phyloP scores from a whole-genome alignment of 1,140 invertebrate species.

The Hirudo medicinalis region DNA sequence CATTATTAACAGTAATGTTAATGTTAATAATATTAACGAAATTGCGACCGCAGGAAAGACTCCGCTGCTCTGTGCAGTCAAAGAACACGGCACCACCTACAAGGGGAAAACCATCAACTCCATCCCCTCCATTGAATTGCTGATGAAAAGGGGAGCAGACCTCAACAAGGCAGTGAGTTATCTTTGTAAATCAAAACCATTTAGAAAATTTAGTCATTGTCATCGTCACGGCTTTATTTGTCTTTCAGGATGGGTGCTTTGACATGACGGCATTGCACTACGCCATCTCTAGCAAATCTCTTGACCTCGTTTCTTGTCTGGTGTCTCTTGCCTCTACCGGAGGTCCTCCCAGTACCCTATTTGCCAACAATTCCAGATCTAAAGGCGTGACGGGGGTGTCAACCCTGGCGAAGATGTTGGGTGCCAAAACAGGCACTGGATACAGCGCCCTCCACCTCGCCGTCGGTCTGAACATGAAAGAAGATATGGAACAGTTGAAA shows the following conservation, averaged over 20 bases:
- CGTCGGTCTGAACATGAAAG: conserved; percentile 5
- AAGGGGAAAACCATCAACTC: conserved; percentile 4
- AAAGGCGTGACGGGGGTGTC: not conserved
- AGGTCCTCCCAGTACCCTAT: not conserved
- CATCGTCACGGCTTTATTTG: not conserved
- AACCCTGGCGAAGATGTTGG: conserved; percentile 1
- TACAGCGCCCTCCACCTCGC: conserved; percentile 16
- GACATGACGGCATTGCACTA: conserved; percentile 18
- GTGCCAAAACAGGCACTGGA: conserved; percentile 14
- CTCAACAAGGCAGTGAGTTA: conserved; percentile 12
- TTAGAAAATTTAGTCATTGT: not conserved
- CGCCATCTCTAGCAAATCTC: not conserved
- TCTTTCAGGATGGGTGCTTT: conserved; percentile 5
- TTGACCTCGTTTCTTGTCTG: not conserved
- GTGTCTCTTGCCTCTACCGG: not conserved
- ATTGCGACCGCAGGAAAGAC: conserved; percentile 3
- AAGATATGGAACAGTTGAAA: conserved; percentile 10
- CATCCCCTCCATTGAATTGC: not conserved
- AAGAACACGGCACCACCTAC: not conserved
- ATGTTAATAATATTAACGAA: not conserved
- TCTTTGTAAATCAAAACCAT: not conserved
- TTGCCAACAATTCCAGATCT: too few species aligned
- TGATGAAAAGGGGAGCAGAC: conserved; percentile 8
- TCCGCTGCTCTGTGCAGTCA: conserved; percentile 11
- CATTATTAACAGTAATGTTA: too few species aligned